Base-by-base conservation (phyloP, 2,797 vertebrate species). In the Gobio occitaniae region DNA sequence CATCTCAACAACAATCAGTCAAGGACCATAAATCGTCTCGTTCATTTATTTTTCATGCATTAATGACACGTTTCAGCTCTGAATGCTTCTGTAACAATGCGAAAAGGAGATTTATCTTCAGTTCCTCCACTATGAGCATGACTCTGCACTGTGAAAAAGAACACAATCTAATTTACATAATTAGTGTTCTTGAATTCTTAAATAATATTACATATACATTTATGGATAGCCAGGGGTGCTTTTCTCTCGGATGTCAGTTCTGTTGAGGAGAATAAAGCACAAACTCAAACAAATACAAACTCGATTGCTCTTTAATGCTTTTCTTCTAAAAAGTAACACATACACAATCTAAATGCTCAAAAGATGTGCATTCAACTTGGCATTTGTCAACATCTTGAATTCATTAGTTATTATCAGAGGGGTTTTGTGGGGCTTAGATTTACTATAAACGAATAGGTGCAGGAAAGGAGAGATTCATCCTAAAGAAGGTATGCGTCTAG, bases 161-260 rank as follows among this genome's bases (percentile, higher is more conserved):
- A 78, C 75, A 78, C 65, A 25, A 48, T 84, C 65, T 61, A n/a
- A 78, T 78, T 78, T 84, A 36, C 50, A 80, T 52, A 80, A 80
- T 80, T 80, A 68, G 32, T 69, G 13, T 52, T 77, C 47, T 76
- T 76, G 36, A 19, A 66, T 84, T 76, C 36, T 52, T 38, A 36
- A 81, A 70, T 71, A 70, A 52, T 52, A 66, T 83, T 59, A 69
- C 63, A 17, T 54, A 84, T 78, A 48, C 38, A 70, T 83, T 83
- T 83, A 75, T 52, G 61, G 48, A 76, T 74, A 76, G 48, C 48
- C 72, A 68, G 47, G 38, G 61, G 72, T 41, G 48, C 15, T 41
- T 83, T 81, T 76, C 32, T 29, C 59, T 38, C 7, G 1, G 66
- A 59, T 66, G 21, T 54, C 82, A 66, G 47, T 13, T 75, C 12